These are phyloP conservation scores for Circaetus cinerascens DNA, from an alignment of 2,113 vertebrate genomes.

Conservation along the genomic window DNA sequence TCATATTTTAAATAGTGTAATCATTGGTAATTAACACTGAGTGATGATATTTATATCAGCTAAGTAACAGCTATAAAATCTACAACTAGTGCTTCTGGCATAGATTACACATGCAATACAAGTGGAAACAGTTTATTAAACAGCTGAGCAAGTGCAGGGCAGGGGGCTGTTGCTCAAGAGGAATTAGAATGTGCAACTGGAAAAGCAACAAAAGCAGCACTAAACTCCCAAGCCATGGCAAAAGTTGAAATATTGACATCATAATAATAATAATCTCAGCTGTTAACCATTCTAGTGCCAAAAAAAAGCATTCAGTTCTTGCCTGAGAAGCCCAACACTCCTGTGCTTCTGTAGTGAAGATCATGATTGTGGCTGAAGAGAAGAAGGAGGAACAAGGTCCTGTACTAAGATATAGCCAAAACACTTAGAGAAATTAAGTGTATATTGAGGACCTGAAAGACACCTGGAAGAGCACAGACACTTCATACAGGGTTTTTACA, in stretches of 20 bases:
- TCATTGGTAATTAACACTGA: background rate
- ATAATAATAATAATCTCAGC: background rate
- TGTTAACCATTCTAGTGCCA: background rate
- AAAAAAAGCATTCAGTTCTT: background rate
- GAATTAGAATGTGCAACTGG: background rate
- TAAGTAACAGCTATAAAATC: background rate
- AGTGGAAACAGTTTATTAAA: slow-evolving; percentile 45
- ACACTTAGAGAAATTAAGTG: background rate
- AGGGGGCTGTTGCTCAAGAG: background rate
- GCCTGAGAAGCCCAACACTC: background rate
- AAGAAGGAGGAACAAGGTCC: background rate
- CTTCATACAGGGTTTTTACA: slow-evolving; percentile 49
- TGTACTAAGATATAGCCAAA: background rate
- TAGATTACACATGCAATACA: background rate
- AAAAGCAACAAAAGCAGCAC: background rate
- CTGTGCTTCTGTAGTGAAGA: background rate
- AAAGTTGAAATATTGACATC: background rate
- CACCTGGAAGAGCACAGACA: background rate
- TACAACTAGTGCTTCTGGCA: background rate
- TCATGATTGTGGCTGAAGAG: background rate
- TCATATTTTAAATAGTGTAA: background rate
- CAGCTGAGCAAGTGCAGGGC: background rate
- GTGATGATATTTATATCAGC: background rate
- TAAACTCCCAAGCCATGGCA: background rate
- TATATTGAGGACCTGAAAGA: background rate